Percentiles rank a stretch among this genome's conserved stretches.
Conservation (phyloP, 2,888 invertebrate genomes). For the Phorcus lineatus region DNA sequence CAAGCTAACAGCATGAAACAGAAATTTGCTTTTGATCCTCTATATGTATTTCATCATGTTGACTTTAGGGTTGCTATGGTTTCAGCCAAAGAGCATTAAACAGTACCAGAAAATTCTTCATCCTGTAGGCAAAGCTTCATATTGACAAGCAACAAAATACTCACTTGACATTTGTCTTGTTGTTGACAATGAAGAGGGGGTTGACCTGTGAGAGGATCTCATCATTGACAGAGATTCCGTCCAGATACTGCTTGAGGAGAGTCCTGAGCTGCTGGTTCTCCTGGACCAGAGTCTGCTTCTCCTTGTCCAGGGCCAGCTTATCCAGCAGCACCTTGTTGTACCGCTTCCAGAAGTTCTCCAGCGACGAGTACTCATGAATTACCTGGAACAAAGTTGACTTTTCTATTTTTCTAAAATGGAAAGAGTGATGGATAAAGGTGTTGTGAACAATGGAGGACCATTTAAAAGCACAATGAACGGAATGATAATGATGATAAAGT, state of each 20-base stretch:
- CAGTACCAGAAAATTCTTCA: no score
- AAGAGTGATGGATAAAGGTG: neutral
- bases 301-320: constrained; percentile 77
- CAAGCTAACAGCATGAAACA: no score
- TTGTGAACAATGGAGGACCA: no score
- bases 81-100: no score
- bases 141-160: constrained; percentile 37
- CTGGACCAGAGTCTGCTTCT: constrained; percentile 75
- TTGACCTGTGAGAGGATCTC: constrained; percentile 75
- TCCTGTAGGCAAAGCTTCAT: no score
- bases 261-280: constrained; percentile 80
- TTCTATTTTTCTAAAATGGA: neutral
- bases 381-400: constrained; percentile 51
- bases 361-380: constrained; percentile 72
- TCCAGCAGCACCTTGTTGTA: constrained; percentile 80
- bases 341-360: constrained; percentile 84
- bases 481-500: no score
- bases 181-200: constrained; percentile 75
- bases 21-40: no score
- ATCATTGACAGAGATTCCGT: constrained; percentile 76
- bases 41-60: no score
- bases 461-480: no score
- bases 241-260: constrained; percentile 76
- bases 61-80: no score
- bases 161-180: constrained; percentile 74